A percentile compares a stretch with the other conserved stretches of the same genome.
These are phyloP conservation scores for Lucinisca nassula DNA, from an alignment of 2,888 invertebrate genomes.

Conservation along the genomic window DNA sequence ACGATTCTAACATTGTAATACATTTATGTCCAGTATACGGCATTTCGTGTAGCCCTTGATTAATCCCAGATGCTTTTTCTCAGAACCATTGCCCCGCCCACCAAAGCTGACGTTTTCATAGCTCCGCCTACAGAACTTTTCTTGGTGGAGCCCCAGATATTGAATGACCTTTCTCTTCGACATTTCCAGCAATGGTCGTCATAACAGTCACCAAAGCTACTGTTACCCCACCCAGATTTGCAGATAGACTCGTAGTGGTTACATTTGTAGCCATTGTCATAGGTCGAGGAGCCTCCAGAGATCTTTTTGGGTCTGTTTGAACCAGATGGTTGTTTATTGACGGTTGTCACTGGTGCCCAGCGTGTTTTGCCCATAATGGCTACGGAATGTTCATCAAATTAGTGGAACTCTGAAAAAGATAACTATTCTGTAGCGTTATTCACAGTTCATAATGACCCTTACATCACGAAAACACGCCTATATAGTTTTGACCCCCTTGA, in stretches of 20 bases:
- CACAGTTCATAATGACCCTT: no score
- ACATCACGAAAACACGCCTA: no score
- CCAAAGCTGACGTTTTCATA: not conserved
- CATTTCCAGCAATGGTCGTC: conserved; percentile 1
- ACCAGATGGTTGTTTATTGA: not conserved
- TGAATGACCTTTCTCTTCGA: not conserved
- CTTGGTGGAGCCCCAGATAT: not conserved
- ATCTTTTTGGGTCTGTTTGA: not conserved
- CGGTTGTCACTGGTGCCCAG: not conserved
- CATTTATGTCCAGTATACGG: no score
- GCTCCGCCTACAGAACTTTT: not conserved
- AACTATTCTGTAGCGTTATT: no score
- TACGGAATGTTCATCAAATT: no score
- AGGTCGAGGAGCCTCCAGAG: not conserved
- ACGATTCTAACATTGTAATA: no score
- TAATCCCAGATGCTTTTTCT: conserved; percentile 3
- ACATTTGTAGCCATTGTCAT: not conserved
- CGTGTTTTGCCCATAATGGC: not conserved
- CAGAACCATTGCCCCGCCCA: not conserved
- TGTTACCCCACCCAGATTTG: not conserved
- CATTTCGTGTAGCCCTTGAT: no score
- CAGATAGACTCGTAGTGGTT: not conserved
- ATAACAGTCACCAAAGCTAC: not conserved
- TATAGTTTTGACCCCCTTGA: no score
- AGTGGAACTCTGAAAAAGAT: no score